These are phyloP conservation scores for Eulemur macaco DNA, from an alignment of 2,113 vertebrate species.

Conservation along the genomic window DNA sequence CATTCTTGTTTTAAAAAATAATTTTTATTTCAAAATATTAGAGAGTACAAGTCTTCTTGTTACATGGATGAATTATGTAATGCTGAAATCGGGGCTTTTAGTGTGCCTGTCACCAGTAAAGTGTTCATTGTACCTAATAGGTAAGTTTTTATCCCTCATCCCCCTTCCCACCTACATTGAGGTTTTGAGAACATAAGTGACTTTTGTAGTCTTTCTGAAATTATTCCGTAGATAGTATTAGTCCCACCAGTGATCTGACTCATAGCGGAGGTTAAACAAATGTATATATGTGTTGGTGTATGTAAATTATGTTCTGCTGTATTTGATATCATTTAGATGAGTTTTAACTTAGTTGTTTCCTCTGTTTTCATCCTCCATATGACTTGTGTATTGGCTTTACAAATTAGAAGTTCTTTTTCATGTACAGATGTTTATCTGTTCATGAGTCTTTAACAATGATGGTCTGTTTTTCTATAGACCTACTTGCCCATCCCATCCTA, in stretches of 20 bases:
- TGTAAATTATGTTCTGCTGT: not conserved
- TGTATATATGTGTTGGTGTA: not conserved
- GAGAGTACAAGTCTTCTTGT: too few species aligned
- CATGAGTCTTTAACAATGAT: not conserved
- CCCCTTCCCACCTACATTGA: not conserved
- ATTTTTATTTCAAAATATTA: too few species aligned
- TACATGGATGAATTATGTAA: too few species aligned
- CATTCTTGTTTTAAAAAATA: too few species aligned
- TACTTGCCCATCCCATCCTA: not conserved
- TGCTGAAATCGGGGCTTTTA: too few species aligned
- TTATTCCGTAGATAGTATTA: not conserved
- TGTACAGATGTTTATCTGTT: not conserved
- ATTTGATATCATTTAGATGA: not conserved
- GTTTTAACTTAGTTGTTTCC: not conserved
- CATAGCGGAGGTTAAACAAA: not conserved
- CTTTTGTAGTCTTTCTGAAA: not conserved
- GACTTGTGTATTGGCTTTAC: not conserved
- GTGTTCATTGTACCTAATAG: too few species aligned
- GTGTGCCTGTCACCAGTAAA: too few species aligned
- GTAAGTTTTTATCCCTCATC: too few species aligned
- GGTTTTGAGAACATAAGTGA: not conserved
- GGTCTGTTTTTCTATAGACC: not conserved
- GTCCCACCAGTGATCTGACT: not conserved
- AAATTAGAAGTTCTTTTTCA: not conserved
- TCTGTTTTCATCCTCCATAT: not conserved